A percentile compares a stretch with the other conserved stretches of the same genome.
Evolutionary conservation across 2,113 vertebrate species (phyloP).

Genomic region (Pelecanus crispus): DNA sequence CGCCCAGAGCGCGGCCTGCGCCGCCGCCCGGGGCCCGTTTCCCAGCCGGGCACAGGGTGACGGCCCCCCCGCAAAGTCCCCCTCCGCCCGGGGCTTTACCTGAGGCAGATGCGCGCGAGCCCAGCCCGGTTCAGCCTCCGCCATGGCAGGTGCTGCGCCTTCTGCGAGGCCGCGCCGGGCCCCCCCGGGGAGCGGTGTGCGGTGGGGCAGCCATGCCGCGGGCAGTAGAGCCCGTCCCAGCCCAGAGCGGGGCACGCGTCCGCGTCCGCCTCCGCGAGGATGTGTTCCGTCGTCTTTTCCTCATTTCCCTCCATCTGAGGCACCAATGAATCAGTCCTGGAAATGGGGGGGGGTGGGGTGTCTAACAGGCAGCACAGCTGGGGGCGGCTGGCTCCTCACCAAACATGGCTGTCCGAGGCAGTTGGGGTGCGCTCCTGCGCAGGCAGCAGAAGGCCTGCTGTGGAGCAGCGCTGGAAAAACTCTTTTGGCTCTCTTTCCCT

Average conservation of each 20-base stretch:
- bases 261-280: rapidly evolving
- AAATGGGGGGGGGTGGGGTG: rapidly evolving
- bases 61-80: rapidly evolving
- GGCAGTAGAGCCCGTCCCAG: background rate
- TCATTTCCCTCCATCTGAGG: background rate
- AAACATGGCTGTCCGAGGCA: background rate
- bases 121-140: background rate
- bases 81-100: background rate
- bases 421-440: rapidly evolving
- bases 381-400: background rate
- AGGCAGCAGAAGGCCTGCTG: background rate
- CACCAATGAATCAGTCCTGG: background rate
- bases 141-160: background rate
- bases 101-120: background rate
- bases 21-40: rapidly evolving
- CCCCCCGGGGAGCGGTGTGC: too few species aligned
- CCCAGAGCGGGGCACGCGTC: rapidly evolving
- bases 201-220: rapidly evolving
- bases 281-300: background rate
- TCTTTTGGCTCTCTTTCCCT: background rate
- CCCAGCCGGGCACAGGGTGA: rapidly evolving
- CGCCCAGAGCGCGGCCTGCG: rapidly evolving
- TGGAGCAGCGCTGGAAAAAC: background rate
- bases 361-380: background rate
- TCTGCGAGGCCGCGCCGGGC: too few species aligned